phyloP scores from a whole-genome alignment of 2,113 vertebrate species.

The Onychostoma macrolepis region DNA sequence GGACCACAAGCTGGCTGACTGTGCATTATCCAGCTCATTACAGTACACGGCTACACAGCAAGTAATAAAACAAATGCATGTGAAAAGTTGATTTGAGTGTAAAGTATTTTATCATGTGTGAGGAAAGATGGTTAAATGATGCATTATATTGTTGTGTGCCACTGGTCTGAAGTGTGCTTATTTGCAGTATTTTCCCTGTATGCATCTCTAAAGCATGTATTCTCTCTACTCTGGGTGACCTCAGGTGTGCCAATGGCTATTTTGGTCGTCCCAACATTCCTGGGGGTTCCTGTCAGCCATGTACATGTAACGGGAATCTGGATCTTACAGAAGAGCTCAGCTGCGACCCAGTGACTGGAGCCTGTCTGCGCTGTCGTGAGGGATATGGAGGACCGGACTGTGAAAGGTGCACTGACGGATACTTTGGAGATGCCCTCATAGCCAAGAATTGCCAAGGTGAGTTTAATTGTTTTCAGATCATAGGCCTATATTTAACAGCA shows the following conservation, averaged over 20 bases:
- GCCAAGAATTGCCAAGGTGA: slow-evolving; percentile 91
- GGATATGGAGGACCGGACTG: slow-evolving; percentile 87
- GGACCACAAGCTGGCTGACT: background rate
- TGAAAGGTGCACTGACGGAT: slow-evolving; percentile 87
- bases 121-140: background rate
- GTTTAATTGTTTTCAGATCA: background rate
- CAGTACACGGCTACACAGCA: background rate
- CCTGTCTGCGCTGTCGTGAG: slow-evolving; percentile 89
- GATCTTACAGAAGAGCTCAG: slow-evolving; percentile 85
- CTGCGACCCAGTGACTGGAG: slow-evolving; percentile 92
- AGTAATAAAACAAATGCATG: background rate
- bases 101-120: background rate
- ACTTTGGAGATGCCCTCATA: slow-evolving; percentile 88
- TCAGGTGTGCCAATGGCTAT: slow-evolving; percentile 92
- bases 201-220: background rate
- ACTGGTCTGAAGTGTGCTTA: background rate
- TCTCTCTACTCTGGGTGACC: slow-evolving; percentile 13
- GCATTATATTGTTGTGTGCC: background rate
- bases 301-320: slow-evolving; percentile 91
- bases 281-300: slow-evolving; percentile 88
- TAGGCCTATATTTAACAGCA: background rate
- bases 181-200: background rate
- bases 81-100: background rate
- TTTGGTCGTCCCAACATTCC: slow-evolving; percentile 84
- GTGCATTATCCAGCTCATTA: background rate